phyloP scores from a whole-genome alignment of 2,888 invertebrate species.

The Agonopterix arenella region DNA sequence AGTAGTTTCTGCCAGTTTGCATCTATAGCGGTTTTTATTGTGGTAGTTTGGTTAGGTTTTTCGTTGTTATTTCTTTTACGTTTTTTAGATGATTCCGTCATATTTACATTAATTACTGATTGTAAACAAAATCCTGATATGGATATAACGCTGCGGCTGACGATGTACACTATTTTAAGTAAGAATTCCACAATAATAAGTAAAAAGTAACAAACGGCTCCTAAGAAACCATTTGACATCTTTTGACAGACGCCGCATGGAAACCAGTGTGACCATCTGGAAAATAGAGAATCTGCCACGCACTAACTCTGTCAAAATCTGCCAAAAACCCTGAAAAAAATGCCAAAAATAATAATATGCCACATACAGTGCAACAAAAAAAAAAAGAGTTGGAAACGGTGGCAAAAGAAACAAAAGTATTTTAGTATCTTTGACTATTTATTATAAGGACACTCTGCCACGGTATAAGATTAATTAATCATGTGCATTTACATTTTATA shows the following conservation, averaged over 20 bases:
- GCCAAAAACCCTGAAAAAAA: no score
- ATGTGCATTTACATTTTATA: no score
- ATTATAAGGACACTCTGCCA: no score
- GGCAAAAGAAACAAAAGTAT: no score
- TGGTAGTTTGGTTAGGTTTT: conserved; percentile 42
- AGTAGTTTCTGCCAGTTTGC: conserved; percentile 67
- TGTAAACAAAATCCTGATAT: conserved; percentile 27
- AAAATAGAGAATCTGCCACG: no score
- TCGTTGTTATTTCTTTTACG: conserved; percentile 37
- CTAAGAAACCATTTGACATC: conserved; percentile 45
- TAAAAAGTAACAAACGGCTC: conserved; percentile 38
- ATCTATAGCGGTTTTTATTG: conserved; percentile 46
- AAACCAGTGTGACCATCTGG: background rate
- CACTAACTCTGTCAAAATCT: no score
- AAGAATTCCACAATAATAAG: conserved; percentile 42
- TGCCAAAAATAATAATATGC: no score
- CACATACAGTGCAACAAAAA: no score
- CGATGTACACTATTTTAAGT: conserved; percentile 30
- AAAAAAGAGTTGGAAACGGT: no score
- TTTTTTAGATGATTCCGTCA: conserved; percentile 55
- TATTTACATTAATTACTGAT: conserved; percentile 40
- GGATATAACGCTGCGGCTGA: conserved; percentile 21
- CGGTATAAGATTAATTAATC: no score
- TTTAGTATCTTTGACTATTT: no score
- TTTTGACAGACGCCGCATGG: conserved; percentile 29